Percentiles rank a stretch among this genome's conserved stretches.
These are phyloP conservation scores for Sipha maydis DNA, from an alignment of 2,888 invertebrate genomes.

Conservation along the genomic window DNA sequence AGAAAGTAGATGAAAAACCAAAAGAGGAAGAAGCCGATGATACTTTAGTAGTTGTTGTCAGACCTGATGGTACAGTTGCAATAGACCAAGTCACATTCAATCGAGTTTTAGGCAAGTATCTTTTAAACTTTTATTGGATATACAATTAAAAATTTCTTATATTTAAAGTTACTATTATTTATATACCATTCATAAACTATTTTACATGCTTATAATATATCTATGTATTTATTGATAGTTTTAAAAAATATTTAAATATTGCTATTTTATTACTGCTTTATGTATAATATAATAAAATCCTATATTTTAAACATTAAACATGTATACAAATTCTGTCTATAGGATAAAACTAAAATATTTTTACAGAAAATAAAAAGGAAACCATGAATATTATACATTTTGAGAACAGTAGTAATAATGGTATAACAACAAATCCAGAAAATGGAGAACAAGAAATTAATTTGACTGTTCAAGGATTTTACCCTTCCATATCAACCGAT, in stretches of 20 bases:
- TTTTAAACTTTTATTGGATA: neutral
- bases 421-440: conserved; percentile 46
- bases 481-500: conserved; percentile 67
- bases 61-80: conserved; percentile 85
- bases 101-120: conserved; percentile 78
- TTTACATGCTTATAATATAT: neutral
- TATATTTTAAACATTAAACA: too few species aligned
- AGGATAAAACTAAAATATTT: neutral
- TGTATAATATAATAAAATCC: too few species aligned
- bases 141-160: too few species aligned
- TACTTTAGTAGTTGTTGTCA: conserved; percentile 84
- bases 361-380: conserved; percentile 57
- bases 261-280: too few species aligned
- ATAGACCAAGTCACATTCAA: conserved; percentile 84
- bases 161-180: too few species aligned
- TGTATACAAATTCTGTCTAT: too few species aligned
- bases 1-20: conserved; percentile 61
- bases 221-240: too few species aligned
- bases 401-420: conserved; percentile 54
- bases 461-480: conserved; percentile 76
- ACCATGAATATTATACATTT: conserved; percentile 60
- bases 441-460: conserved; percentile 68
- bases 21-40: conserved; percentile 70
- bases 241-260: too few species aligned
- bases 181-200: neutral